These are phyloP conservation scores for Schizopygopsis pylzovi DNA, from an alignment of 2,797 vertebrate genomes.

Conservation along the genomic window DNA sequence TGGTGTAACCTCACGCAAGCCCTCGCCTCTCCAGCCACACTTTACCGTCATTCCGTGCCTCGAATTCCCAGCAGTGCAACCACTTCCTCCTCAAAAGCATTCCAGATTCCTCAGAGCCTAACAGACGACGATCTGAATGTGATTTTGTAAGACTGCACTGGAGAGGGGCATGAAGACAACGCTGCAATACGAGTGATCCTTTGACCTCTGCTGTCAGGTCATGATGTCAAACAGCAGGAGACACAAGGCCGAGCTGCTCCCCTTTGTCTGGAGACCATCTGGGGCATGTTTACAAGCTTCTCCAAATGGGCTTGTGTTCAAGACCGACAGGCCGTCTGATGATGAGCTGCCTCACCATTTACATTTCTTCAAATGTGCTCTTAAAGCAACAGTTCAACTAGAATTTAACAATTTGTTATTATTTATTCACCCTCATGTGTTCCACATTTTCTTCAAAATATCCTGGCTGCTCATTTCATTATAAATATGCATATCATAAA, in stretches of 20 bases:
- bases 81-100: conserved; percentile 56
- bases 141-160: conserved; percentile 29
- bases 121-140: conserved; percentile 27
- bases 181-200: conserved; percentile 39
- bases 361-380: background rate
- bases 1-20: background rate
- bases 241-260: conserved; percentile 29
- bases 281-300: conserved; percentile 50
- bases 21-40: conserved; percentile 13
- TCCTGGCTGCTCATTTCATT: background rate
- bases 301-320: conserved; percentile 26
- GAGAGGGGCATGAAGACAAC: conserved; percentile 4
- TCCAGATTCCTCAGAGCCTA: conserved; percentile 34
- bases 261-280: conserved; percentile 36
- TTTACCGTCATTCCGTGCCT: conserved; percentile 39
- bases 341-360: conserved; percentile 7
- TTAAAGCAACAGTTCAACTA: conserved; percentile 1
- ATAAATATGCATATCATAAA: background rate
- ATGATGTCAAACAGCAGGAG: conserved; percentile 33
- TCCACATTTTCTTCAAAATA: background rate
- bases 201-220: conserved; percentile 45
- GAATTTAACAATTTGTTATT: background rate
- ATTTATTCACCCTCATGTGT: background rate
- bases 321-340: conserved; percentile 13
- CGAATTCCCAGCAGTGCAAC: conserved; percentile 49